Percentiles rank a stretch among this genome's conserved stretches.
Evolutionary conservation across 2,888 invertebrate genomes (phyloP).

Genomic region (Aleiodes testaceus): DNA sequence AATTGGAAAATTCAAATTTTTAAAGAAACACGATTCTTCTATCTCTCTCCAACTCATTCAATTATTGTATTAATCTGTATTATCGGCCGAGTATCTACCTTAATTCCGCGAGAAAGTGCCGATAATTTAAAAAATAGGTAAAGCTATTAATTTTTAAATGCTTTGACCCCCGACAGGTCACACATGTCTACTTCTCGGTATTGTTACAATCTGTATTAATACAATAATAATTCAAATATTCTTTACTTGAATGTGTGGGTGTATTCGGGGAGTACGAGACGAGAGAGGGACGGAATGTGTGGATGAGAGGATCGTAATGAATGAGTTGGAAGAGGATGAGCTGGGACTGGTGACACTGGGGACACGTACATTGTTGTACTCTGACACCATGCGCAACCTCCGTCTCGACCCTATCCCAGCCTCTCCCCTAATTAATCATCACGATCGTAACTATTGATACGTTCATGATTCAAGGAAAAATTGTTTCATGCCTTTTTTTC

Average conservation of each 20-base stretch:
- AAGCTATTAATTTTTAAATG: conserved; percentile 60
- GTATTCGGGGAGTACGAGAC: conserved; percentile 33
- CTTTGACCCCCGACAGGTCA: conserved; percentile 61
- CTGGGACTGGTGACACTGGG: conserved; percentile 48
- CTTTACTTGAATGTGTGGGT: conserved; percentile 7
- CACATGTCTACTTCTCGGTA: conserved; percentile 15
- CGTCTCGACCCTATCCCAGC: conserved; percentile 1
- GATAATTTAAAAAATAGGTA: conserved; percentile 17
- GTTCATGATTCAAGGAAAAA: not conserved
- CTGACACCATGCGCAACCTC: conserved; percentile 55
- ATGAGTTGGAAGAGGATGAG: conserved; percentile 47
- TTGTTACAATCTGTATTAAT: conserved; percentile 19
- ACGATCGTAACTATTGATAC: conserved; percentile 18
- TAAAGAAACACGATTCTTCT: too few relatives aligned
- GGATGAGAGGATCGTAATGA: conserved; percentile 19
- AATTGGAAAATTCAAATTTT: too few relatives aligned
- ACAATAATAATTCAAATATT: conserved; percentile 26
- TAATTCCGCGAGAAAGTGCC: too few relatives aligned
- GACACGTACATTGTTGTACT: conserved; percentile 57
- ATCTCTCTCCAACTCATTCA: too few relatives aligned
- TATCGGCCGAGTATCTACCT: too few relatives aligned
- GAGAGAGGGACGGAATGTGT: conserved; percentile 43
- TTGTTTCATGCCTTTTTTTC: not conserved
- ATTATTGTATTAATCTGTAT: too few relatives aligned
- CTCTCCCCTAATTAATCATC: conserved; percentile 21